These are phyloP conservation scores for Ondatra zibethicus DNA, from an alignment of 2,113 vertebrate species.

Conservation along the genomic window DNA sequence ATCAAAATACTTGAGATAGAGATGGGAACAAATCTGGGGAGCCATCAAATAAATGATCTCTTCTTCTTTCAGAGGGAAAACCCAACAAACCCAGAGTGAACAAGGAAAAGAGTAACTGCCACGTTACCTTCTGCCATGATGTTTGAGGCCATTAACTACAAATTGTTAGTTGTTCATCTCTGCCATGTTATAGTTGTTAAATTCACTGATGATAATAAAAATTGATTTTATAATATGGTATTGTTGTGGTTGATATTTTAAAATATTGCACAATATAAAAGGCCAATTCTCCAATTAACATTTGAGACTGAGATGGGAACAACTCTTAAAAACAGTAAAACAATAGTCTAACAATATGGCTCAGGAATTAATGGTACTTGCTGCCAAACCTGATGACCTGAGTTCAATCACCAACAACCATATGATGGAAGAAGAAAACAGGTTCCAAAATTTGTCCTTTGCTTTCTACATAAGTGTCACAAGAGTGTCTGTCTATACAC, in stretches of 20 bases:
- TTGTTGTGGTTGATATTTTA: background rate
- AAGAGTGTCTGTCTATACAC: background rate
- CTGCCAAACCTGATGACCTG: background rate
- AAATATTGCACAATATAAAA: background rate
- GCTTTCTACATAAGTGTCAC: background rate
- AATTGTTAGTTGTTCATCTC: background rate
- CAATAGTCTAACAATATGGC: too few relatives aligned
- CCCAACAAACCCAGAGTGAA: background rate
- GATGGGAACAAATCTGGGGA: background rate
- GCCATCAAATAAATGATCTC: background rate
- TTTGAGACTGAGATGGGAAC: background rate
- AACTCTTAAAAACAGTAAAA: background rate
- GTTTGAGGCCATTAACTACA: background rate
- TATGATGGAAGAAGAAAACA: background rate
- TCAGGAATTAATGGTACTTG: background rate
- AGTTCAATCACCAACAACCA: background rate
- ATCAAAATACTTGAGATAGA: background rate
- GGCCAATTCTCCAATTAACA: background rate
- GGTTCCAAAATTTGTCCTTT: background rate
- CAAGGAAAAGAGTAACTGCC: background rate
- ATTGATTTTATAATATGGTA: background rate
- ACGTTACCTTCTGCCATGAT: background rate
- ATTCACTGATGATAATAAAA: background rate
- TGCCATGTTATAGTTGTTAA: background rate
- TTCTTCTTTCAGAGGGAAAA: conserved; percentile 45